Conservation (phyloP, 2,888 invertebrate species). For the Drosophila paramelanica region DNA sequence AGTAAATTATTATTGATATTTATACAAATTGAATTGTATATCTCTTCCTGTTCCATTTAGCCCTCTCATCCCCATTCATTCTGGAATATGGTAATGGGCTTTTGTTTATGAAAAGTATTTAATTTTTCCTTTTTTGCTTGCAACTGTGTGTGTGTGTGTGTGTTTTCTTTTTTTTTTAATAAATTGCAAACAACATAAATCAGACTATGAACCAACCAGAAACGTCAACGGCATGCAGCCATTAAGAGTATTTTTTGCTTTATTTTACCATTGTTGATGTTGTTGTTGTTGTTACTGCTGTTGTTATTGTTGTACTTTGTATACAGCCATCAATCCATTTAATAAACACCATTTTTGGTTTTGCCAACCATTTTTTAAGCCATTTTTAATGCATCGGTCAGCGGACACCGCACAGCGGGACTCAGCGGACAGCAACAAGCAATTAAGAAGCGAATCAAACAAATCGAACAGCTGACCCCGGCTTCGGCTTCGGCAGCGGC, state of each 20-base stretch:
- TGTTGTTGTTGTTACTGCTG: neutral
- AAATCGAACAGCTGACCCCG: conserved; percentile 69
- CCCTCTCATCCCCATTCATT: too few relatives aligned
- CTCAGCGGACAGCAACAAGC: conserved; percentile 38
- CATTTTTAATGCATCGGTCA: conserved; percentile 68
- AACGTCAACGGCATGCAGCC: conserved; percentile 53
- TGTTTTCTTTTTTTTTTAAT: conserved; percentile 46
- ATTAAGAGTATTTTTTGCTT: conserved; percentile 41
- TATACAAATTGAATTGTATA: neutral
- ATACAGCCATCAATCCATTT: conserved; percentile 70
- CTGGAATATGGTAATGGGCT: neutral
- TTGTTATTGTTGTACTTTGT: conserved; percentile 26
- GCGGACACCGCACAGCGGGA: conserved; percentile 19
- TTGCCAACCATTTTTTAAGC: conserved; percentile 78
- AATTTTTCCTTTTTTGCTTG: conserved; percentile 20
- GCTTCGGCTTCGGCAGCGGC: neutral
- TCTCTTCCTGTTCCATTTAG: neutral
- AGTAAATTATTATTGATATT: neutral
- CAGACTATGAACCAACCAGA: conserved; percentile 50
- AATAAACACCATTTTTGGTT: conserved; percentile 84
- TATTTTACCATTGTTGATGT: conserved; percentile 10
- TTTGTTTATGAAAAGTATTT: conserved; percentile 44
- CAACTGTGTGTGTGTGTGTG: neutral
- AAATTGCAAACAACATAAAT: conserved; percentile 73
- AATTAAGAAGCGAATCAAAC: conserved; percentile 73